phyloP scores from a whole-genome alignment of 2,888 invertebrate genomes.

The Drosophila imparisetae region DNA sequence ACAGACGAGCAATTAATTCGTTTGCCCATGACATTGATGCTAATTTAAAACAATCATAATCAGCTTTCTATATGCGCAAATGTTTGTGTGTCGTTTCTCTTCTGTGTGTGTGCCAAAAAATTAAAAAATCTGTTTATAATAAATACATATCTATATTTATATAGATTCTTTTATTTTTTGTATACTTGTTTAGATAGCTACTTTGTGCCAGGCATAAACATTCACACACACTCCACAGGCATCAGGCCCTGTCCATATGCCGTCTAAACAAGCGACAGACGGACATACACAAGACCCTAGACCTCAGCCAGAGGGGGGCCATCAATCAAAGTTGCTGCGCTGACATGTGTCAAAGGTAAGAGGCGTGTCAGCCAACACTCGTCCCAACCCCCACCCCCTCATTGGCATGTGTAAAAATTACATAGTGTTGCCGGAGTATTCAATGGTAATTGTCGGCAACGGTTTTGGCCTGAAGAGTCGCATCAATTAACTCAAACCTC shows the following conservation, averaged over 20 bases:
- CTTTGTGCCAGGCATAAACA: slow-evolving; percentile 13
- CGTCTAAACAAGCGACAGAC: slow-evolving; percentile 47
- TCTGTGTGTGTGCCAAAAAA: slow-evolving; percentile 33
- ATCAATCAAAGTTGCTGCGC: slow-evolving; percentile 60
- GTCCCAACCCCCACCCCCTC: neutral
- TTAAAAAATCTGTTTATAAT: neutral
- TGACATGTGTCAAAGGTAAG: slow-evolving; percentile 75
- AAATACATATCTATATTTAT: slow-evolving; percentile 1
- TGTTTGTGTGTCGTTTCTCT: slow-evolving; percentile 19
- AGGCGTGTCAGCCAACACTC: slow-evolving; percentile 18
- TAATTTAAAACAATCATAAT: slow-evolving; percentile 75
- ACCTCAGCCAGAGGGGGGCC: slow-evolving; percentile 24
- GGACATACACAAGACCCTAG: slow-evolving; percentile 5
- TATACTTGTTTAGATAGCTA: slow-evolving; percentile 4
- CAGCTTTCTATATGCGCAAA: neutral
- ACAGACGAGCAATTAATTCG: slow-evolving; percentile 63
- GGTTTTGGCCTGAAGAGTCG: slow-evolving; percentile 38
- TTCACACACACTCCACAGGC: slow-evolving; percentile 14
- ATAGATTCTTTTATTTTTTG: neutral
- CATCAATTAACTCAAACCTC: slow-evolving; percentile 70
- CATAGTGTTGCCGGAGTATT: slow-evolving; percentile 38
- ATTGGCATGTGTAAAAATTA: slow-evolving; percentile 60
- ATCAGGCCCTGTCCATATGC: slow-evolving; percentile 11
- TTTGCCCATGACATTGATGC: slow-evolving; percentile 77
- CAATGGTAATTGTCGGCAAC: slow-evolving; percentile 36